Conservation (phyloP, 2,888 invertebrate species). For the Ptychoptera albimana region DNA sequence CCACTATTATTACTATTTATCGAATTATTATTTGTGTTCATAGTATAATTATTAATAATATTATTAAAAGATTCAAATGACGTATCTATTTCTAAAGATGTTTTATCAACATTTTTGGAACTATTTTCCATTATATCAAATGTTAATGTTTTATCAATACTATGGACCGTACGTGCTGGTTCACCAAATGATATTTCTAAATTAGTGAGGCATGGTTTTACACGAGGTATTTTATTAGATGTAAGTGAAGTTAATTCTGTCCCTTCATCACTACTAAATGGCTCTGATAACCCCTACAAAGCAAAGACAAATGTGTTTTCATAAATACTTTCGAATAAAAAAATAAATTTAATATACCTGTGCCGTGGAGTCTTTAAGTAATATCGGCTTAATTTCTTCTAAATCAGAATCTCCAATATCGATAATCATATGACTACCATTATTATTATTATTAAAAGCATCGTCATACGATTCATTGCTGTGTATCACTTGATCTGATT, state of each 20-base stretch:
- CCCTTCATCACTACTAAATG: slow-evolving; percentile 6
- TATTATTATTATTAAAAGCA: slow-evolving; percentile 14
- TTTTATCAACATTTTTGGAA: slow-evolving; percentile 16
- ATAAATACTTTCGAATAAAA: not conserved
- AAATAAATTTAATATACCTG: slow-evolving; percentile 4
- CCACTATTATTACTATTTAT: no score
- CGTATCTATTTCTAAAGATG: slow-evolving; percentile 20
- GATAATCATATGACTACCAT: slow-evolving; percentile 31
- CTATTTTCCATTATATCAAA: slow-evolving; percentile 11
- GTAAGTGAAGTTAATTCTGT: slow-evolving; percentile 8
- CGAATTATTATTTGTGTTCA: no score
- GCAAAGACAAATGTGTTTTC: slow-evolving; percentile 1
- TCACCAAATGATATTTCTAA: slow-evolving; percentile 16
- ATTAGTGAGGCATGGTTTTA: slow-evolving; percentile 7
- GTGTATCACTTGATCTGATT: no score
- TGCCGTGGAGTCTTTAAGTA: slow-evolving; percentile 9
- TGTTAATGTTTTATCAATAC: slow-evolving; percentile 19
- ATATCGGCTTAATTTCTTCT: slow-evolving; percentile 11
- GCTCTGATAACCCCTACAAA: slow-evolving; percentile 5
- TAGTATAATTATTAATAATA: no score
- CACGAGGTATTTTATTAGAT: slow-evolving; percentile 11
- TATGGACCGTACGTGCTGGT: slow-evolving; percentile 10
- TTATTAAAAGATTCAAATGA: slow-evolving; percentile 19
- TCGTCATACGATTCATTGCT: no score
- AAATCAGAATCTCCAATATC: slow-evolving; percentile 29